Evolutionary conservation across 2,888 invertebrate genomes (phyloP).

Genomic region (Halictus quadricinctus): DNA sequence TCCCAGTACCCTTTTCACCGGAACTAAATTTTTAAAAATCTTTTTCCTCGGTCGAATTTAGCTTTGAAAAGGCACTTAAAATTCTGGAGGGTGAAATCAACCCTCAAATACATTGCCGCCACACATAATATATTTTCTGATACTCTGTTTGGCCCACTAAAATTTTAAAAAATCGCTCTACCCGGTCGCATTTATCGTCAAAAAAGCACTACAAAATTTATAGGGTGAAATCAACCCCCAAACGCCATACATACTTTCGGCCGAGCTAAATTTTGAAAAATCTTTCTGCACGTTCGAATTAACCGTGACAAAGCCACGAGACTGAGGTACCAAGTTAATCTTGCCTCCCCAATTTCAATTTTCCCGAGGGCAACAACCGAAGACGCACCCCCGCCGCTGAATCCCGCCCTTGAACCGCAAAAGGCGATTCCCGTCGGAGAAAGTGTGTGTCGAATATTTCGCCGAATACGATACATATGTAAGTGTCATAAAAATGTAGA

Average conservation of each 20-base stretch:
- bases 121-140: no score
- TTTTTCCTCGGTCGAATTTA: no score
- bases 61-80: no score
- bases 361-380: not conserved
- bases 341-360: not conserved
- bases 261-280: not conserved
- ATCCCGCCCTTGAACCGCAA: not conserved
- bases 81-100: no score
- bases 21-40: no score
- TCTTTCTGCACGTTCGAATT: not conserved
- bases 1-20: no score
- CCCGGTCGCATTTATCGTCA: no score
- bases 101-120: no score
- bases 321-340: not conserved
- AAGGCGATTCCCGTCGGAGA: not conserved
- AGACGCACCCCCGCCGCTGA: not conserved
- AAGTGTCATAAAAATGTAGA: slow-evolving; percentile 5
- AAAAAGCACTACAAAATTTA: no score
- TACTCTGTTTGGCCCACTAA: no score
- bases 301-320: not conserved
- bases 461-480: not conserved
- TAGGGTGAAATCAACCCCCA: not conserved
- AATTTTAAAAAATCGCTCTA: no score
- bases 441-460: not conserved
- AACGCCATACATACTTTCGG: not conserved